Percentiles rank a stretch among this genome's conserved stretches.
These are phyloP conservation scores for Pararge aegeria DNA, from an alignment of 1,140 invertebrate species.

Conservation along the genomic window DNA sequence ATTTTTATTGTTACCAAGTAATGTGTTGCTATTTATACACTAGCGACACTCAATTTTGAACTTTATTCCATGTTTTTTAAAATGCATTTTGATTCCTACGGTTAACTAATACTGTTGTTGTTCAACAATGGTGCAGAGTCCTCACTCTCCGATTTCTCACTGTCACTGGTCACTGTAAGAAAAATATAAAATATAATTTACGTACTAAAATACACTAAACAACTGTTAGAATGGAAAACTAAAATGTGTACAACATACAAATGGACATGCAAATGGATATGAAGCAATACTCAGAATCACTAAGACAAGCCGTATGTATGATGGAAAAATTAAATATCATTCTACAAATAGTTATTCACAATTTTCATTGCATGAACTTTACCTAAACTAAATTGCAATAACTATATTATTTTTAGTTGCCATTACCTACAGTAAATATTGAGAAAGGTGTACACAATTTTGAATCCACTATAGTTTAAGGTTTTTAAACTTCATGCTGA, in stretches of 20 bases:
- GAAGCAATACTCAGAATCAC: not conserved
- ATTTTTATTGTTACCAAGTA: too few species aligned
- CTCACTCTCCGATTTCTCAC: conserved; percentile 57
- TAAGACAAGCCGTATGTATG: not conserved
- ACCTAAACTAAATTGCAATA: too few species aligned
- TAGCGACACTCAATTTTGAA: too few species aligned
- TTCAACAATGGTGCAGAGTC: conserved; percentile 56
- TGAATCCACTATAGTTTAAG: too few species aligned
- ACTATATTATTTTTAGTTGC: too few species aligned
- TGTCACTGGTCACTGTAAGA: conserved; percentile 62
- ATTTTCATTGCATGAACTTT: too few species aligned
- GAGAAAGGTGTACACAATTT: too few species aligned
- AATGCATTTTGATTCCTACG: not conserved
- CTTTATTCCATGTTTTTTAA: not conserved
- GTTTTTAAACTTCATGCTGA: too few species aligned
- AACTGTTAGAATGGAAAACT: not conserved
- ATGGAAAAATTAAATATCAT: not conserved
- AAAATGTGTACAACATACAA: not conserved
- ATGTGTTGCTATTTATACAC: too few species aligned
- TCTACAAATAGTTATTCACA: not conserved
- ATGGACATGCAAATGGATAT: conserved; percentile 17
- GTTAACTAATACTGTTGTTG: conserved; percentile 51
- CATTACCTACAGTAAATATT: too few species aligned
- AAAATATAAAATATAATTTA: conserved; percentile 32
- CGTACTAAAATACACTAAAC: conserved; percentile 17